Evolutionary conservation across 2,797 vertebrate species (phyloP), one percentile per base, ranked within the genome.

Genomic region (Acrossocheilus wenchowensis): DNA sequence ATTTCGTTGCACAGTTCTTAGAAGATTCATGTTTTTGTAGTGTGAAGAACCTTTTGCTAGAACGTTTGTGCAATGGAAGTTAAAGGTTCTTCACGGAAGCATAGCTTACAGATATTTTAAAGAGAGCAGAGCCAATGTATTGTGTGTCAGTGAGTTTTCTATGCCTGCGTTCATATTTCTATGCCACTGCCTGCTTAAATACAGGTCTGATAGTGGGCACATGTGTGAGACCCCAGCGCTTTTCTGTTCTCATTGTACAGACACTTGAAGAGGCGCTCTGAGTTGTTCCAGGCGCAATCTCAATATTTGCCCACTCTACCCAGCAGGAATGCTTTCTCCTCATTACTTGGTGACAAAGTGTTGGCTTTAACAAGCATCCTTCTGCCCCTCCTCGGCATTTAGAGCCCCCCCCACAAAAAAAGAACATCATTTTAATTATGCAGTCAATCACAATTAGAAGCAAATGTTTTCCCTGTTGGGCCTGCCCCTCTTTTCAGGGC

Each of bases 341-440:
- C 90, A 91, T 91, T 91, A 91, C 89, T 86, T 87, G 83, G 90
- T 86, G 88, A 91, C 90, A 91, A 90, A 90, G 89, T 89, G 89
- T 86, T 78, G 83, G 82, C 88, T 88, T 90, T 90, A 88, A 90
- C 86, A 89, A 89, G 90, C 87, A 88, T 89, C 90, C 87, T 83
- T 87, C 86, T 89, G 87, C 90, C 87, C 89, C 90, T 91, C 87
- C 89, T 89, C 77, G 50, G 87, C 85, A 86, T 90, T 89, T 88
- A 88, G 86, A 87, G 83, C 83, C 86, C 89, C 86, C 86, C 95
- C 95, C 95, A 96, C 96, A 97, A 97, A 99, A 81, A 99, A 99
- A 99, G 98, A 99, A 99, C 98, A 99, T 99, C 97, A 98, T 99
- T 99, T 98, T 98, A 97, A 98, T 99, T 98, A 98, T 97, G 96